Base-by-base conservation (phyloP, 2,888 invertebrate species). In the Ischnura elegans region DNA sequence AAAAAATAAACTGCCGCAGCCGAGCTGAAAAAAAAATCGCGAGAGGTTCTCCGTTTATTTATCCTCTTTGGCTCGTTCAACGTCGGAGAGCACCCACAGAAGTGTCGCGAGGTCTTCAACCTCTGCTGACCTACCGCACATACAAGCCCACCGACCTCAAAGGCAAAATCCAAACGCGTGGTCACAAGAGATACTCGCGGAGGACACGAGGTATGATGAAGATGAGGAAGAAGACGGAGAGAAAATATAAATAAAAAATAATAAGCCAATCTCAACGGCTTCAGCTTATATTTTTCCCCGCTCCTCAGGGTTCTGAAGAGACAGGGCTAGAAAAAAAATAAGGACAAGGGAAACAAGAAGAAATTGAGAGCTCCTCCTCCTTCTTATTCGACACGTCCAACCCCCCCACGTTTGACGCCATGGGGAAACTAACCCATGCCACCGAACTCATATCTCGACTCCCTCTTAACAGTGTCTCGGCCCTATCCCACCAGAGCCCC, bases 51-150 rank as follows among this genome's bases (percentile, higher is more conserved):
- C 1, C 29, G 76, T 36, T 36, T 76, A 76, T 76, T 76, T 76
- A 36, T 76, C 36, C 76, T 25, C 36, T 36, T 76, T 36, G 29
- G 16, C 76, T 76, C 66, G 29, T 66, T 19, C 51, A 25, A 36
- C 36, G 13, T 36, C 76, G 29, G 13, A 76, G 76, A 61, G 29
- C 76, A 76, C 76, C 76, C 76, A 6, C 16, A 10, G 36, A n/a
- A n/a, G 10, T 66, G 25, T 19, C 43, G 43, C 25, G 90, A 43
- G 90, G 61, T 90, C 90, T 90, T 43, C 90, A 90, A 90, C 90
- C 90, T 90, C 61, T 66, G 45, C 90, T 90, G 90, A 90, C 90
- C 90, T 90, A n/a, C 90, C 90, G 8, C 90, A 90, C 90, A 55
- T 13, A 36, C 36, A 36, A 21, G 25, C 25, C 19, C 61, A 13